Evolutionary conservation across 2,113 vertebrate genomes (phyloP).

Genomic region (Vidua chalybeata): DNA sequence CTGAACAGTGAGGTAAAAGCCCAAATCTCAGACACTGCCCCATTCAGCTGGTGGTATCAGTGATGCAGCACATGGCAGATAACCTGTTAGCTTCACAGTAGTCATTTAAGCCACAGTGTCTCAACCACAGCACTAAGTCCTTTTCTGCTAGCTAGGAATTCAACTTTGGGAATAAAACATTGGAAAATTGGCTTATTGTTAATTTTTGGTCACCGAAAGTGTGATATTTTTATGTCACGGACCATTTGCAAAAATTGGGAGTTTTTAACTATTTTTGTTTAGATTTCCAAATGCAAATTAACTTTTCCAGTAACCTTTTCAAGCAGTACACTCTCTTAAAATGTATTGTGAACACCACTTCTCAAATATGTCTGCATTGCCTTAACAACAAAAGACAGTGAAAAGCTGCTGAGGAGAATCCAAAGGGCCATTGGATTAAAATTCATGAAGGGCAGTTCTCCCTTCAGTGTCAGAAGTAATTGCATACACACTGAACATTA

Average conservation of each 20-base stretch:
- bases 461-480: slow-evolving; percentile 9
- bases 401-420: slow-evolving; percentile 23
- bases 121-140: background rate
- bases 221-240: background rate
- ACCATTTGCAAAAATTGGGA: background rate
- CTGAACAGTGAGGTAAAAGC: background rate
- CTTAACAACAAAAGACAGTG: slow-evolving; percentile 15
- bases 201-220: background rate
- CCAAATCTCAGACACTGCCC: background rate
- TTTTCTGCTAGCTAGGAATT: background rate
- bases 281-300: slow-evolving; percentile 14
- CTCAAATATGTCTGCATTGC: background rate
- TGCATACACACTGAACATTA: background rate
- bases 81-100: background rate
- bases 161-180: background rate
- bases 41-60: background rate
- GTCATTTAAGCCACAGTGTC: background rate
- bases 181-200: background rate
- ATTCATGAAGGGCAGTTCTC: slow-evolving; percentile 12
- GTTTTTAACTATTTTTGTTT: background rate
- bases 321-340: slow-evolving; percentile 12
- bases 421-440: slow-evolving; percentile 53
- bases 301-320: background rate
- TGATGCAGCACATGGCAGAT: background rate
- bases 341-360: background rate